phyloP scores from a whole-genome alignment of 2,797 vertebrate genomes.

The Sus cebifrons region DNA sequence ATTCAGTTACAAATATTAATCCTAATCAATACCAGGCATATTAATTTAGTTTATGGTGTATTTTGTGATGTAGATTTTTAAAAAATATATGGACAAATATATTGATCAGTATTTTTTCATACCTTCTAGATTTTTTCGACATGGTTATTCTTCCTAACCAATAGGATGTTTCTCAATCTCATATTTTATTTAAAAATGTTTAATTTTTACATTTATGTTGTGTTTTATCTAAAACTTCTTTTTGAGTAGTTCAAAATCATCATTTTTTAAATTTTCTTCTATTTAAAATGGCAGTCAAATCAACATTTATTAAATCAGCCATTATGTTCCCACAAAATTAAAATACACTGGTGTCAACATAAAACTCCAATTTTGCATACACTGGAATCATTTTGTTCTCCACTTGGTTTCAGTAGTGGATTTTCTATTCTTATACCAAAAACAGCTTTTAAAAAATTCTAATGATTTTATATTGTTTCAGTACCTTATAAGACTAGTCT shows the following conservation, averaged over 20 bases:
- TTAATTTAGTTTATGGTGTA: neutral
- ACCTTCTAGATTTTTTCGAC: neutral
- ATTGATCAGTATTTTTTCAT: neutral
- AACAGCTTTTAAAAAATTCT: neutral
- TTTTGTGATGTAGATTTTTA: neutral
- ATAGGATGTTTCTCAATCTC: neutral
- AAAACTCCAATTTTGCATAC: neutral
- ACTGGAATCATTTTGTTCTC: neutral
- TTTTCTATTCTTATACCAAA: neutral
- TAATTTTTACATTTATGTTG: neutral
- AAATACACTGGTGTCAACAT: neutral
- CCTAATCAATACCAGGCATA: neutral
- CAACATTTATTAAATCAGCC: neutral
- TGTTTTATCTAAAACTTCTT: neutral
- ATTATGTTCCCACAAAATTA: neutral
- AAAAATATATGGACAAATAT: neutral
- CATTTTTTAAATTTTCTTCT: neutral
- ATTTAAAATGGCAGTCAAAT: neutral
- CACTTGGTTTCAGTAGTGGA: neutral
- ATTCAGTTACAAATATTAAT: neutral
- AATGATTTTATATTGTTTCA: neutral
- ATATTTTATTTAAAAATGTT: neutral
- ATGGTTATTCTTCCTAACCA: neutral
- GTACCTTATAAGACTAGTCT: neutral
- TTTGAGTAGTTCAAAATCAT: slow-evolving; percentile 7